Percentiles rank a stretch among this genome's conserved stretches.
Conservation (phyloP, 1,140 invertebrate species). For the Mya arenaria region DNA sequence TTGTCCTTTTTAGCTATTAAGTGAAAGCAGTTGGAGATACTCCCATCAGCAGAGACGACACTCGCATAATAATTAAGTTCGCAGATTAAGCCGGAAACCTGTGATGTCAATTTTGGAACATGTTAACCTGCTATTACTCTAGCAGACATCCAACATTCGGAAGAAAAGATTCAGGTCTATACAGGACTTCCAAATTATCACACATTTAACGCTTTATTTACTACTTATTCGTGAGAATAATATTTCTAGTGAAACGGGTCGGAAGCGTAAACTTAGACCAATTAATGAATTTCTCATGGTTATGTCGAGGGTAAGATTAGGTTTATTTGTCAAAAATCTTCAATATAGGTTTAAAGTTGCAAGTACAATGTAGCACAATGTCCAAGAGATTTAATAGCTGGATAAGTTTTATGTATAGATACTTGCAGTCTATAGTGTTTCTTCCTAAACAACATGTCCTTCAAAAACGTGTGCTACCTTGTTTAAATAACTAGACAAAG, state of each 20-base stretch:
- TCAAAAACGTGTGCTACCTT: constrained; percentile 11
- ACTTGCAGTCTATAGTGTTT: constrained; percentile 37
- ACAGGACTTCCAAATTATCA: constrained; percentile 15
- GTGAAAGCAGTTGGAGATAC: too few relatives aligned
- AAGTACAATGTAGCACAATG: constrained; percentile 4
- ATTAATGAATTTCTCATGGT: constrained; percentile 49
- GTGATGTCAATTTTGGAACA: too few relatives aligned
- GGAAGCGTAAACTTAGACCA: constrained; percentile 14
- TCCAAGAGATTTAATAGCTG: constrained; percentile 51
- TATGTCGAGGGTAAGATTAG: constrained; percentile 48
- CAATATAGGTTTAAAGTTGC: constrained; percentile 52
- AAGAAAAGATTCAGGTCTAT: too few relatives aligned
- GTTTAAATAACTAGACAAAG: constrained; percentile 52
- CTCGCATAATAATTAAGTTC: too few relatives aligned
- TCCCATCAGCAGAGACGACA: too few relatives aligned
- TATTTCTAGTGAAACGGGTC: not conserved
- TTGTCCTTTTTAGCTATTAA: too few relatives aligned
- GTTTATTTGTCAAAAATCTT: constrained; percentile 47
- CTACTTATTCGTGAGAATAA: not conserved
- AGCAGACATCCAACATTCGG: too few relatives aligned
- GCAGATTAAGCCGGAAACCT: too few relatives aligned
- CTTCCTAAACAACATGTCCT: constrained; percentile 18
- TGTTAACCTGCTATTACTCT: too few relatives aligned
- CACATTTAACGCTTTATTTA: not conserved
- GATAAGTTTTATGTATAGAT: constrained; percentile 35